Base-by-base conservation (phyloP, 2,113 vertebrate species). In the Atlantisia rogersi region DNA sequence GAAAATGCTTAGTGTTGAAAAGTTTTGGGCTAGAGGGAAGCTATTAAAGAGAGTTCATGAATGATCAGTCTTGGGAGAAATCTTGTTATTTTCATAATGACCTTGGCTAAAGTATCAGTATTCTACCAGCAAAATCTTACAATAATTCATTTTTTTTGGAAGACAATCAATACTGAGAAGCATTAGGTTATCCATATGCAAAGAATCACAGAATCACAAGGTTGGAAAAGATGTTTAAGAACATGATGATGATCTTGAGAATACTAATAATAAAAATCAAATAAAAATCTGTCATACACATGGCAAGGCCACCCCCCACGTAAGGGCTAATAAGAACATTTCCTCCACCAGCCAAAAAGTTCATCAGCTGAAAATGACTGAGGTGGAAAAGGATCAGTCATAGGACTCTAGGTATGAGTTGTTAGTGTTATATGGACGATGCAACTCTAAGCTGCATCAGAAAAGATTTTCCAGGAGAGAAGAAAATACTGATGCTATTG, bases 271-370 rank as follows among this genome's bases (percentile, higher is more conserved):
- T 39, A 75, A 5, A 32, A 79, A 73, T 48, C 2, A 64, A 85
- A 85, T 69, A 71, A 91, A 89, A 95, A 67, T 29, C 25, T 39
- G 67, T 62, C 44, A 91, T 5, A 40, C 11, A 39, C 42, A 87
- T 52, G 14, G 48, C 16, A 94, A 93, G 50, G 35, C 32, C 37
- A 89, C 18, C 3, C 29, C 83, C n/a, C 62, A 35, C 35, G 35
- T n/a, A 76, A 92, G 37, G 88, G 79, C 82, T 82, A 93, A 92
- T 82, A 78, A 90, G 87, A 95, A 76, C 4, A 62, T 94, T 94
- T 93, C 32, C 82, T 87, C 28, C 19, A 8, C 67, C 82, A 85
- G 78, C 32, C 65, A 85, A 15, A 15, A 91, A 87, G 70, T 79
- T 80, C 53, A 48, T 73, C 58, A 88, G 42, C 18, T 87, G 53